Evolutionary conservation across 2,888 invertebrate species (phyloP).

Genomic region (Sisyra terminalis): DNA sequence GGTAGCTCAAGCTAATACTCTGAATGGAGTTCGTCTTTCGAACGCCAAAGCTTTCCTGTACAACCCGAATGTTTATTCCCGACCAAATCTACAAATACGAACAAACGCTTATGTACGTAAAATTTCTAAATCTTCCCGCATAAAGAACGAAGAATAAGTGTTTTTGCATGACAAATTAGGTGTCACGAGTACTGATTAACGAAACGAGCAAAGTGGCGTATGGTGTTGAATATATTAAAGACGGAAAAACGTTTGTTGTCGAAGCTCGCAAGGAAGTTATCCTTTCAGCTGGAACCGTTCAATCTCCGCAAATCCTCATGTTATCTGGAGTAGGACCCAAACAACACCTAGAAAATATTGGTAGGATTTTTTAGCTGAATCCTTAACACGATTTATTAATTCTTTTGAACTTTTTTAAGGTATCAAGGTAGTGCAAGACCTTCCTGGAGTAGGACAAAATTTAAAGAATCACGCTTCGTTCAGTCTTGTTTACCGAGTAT

Average conservation of each 20-base stretch:
- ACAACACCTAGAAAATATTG: conserved; percentile 5
- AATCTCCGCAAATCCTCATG: conserved; percentile 7
- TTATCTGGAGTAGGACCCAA: conserved; percentile 5
- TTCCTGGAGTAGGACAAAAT: conserved; percentile 24
- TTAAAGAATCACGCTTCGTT: conserved; percentile 13
- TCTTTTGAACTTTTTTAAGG: conserved; percentile 6
- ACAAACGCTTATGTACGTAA: no score
- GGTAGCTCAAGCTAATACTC: conserved; percentile 13
- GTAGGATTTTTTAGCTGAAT: background rate
- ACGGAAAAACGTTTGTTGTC: background rate
- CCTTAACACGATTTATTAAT: background rate
- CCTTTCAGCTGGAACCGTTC: conserved; percentile 6
- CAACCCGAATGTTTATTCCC: no score
- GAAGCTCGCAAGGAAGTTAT: conserved; percentile 6
- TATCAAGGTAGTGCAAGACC: conserved; percentile 20
- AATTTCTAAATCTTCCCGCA: no score
- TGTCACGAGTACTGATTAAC: background rate
- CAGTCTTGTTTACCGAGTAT: conserved; percentile 10
- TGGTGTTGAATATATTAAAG: conserved; percentile 6
- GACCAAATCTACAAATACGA: no score
- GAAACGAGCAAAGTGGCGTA: background rate
- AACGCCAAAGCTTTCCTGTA: conserved; percentile 1
- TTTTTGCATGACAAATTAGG: no score
- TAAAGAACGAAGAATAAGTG: no score
- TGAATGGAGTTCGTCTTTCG: conserved; percentile 4